A percentile compares a stretch with the other conserved stretches of the same genome.
These are phyloP conservation scores for Coracopsis vasa DNA, from an alignment of 2,113 vertebrate species.

Conservation along the genomic window DNA sequence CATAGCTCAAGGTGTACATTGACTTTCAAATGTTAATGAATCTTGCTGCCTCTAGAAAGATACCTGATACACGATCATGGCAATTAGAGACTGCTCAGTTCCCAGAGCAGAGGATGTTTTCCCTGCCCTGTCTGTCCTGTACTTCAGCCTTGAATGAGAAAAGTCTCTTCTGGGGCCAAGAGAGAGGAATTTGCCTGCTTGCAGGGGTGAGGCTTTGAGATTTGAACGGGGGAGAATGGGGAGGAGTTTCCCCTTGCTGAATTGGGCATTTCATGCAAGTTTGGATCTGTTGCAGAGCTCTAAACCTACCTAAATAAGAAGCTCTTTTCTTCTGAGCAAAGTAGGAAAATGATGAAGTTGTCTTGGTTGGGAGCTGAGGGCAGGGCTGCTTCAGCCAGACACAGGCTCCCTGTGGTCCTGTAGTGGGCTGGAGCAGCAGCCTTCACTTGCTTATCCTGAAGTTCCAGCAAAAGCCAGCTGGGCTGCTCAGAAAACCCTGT, in stretches of 20 bases:
- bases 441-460: background rate
- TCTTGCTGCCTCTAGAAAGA: background rate
- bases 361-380: background rate
- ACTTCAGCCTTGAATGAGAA: background rate
- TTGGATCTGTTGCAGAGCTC: constrained; percentile 21
- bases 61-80: background rate
- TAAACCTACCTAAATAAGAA: constrained; percentile 30
- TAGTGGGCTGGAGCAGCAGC: background rate
- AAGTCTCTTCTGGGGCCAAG: background rate
- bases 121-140: background rate
- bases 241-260: constrained; percentile 26
- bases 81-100: background rate
- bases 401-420: background rate
- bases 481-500: background rate
- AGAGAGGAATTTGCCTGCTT: background rate
- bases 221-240: background rate
- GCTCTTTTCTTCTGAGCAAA: constrained; percentile 17
- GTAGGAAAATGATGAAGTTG: background rate
- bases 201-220: background rate
- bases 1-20: background rate
- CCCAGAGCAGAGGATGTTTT: background rate
- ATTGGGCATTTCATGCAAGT: constrained; percentile 29
- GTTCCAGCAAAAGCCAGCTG: background rate
- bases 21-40: background rate
- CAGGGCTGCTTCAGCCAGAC: background rate